phyloP scores from a whole-genome alignment of 2,888 invertebrate species.

The Plemyria rubiginata region DNA sequence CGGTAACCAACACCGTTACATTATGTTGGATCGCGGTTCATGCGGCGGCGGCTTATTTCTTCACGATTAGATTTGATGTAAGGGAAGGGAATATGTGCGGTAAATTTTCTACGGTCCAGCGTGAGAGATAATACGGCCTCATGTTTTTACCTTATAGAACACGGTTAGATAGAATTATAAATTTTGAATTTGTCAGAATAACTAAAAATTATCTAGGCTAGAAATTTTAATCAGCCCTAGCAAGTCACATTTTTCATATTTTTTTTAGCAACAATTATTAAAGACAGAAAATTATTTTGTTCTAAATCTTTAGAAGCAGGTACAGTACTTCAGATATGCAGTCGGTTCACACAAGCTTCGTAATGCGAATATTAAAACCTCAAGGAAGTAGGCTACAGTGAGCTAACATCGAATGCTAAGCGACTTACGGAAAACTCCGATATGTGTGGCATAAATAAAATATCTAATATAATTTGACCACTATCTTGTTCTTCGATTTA shows the following conservation, averaged over 20 bases:
- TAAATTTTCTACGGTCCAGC: conserved; percentile 10
- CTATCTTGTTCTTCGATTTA: too few relatives aligned
- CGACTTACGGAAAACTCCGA: conserved; percentile 40
- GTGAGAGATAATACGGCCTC: not conserved
- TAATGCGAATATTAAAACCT: conserved; percentile 36
- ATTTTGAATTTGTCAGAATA: too few relatives aligned
- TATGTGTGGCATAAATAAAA: conserved; percentile 17
- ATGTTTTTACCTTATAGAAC: not conserved
- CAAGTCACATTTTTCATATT: too few relatives aligned
- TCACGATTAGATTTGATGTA: conserved; percentile 7
- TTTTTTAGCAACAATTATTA: too few relatives aligned
- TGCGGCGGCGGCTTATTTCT: conserved; percentile 13
- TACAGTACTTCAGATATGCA: conserved; percentile 16
- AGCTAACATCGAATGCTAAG: conserved; percentile 44
- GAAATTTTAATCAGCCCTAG: too few relatives aligned
- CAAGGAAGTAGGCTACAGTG: conserved; percentile 42
- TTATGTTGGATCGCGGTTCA: conserved; percentile 32
- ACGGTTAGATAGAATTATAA: not conserved
- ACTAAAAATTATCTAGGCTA: too few relatives aligned
- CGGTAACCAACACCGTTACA: conserved; percentile 61
- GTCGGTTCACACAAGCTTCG: conserved; percentile 28
- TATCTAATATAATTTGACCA: not conserved
- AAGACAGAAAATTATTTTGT: too few relatives aligned
- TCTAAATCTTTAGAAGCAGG: conserved; percentile 10
- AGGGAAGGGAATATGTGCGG: conserved; percentile 19